phyloP scores from a whole-genome alignment of 2,113 vertebrate genomes.

The Carettochelys insculpta region DNA sequence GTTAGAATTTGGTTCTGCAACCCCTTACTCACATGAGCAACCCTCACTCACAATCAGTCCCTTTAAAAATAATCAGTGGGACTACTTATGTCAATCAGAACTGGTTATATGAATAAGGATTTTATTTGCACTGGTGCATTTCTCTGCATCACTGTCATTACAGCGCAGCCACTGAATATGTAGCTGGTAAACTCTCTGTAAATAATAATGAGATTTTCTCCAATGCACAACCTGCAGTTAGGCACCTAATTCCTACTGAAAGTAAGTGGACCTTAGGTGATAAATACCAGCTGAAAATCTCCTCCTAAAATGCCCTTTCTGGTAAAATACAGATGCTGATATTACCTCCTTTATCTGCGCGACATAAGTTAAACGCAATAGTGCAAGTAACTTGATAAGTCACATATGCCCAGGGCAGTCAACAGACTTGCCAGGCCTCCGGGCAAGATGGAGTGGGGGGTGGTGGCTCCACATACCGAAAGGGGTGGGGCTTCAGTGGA shows the following conservation, averaged over 20 bases:
- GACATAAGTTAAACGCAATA: not conserved
- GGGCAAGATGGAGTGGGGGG: no score
- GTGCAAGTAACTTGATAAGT: not conserved
- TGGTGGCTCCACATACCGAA: no score
- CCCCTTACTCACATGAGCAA: not conserved
- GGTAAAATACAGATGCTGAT: not conserved
- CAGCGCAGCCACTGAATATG: constrained; percentile 34
- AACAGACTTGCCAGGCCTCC: no score
- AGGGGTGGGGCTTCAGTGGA: no score
- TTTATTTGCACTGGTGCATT: not conserved
- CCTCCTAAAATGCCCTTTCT: not conserved
- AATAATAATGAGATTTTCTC: not conserved
- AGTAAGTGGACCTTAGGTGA: not conserved
- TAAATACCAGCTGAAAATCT: not conserved
- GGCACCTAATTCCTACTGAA: not conserved
- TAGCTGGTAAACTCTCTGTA: not conserved
- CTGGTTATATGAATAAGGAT: not conserved
- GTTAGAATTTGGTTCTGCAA: not conserved
- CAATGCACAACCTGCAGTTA: not conserved
- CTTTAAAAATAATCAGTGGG: not conserved
- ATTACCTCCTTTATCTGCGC: not conserved
- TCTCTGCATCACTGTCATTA: constrained; percentile 24
- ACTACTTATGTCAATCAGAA: not conserved
- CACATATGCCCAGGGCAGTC: no score
- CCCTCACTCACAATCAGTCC: not conserved